Conservation (phyloP, 2,113 vertebrate genomes). For the Gnathonemus echidnorhynchus region DNA sequence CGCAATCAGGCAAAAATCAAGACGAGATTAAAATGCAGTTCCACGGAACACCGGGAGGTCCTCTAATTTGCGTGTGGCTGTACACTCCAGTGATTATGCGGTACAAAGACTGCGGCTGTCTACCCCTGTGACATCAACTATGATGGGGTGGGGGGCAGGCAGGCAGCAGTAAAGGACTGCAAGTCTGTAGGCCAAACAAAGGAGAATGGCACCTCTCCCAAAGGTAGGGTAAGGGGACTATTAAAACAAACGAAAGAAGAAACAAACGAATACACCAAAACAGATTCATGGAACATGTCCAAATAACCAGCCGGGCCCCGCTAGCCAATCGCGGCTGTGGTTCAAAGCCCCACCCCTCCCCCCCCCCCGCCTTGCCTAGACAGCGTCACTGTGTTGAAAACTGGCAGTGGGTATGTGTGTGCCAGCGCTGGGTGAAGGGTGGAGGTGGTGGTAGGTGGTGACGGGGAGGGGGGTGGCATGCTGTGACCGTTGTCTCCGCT, state of each 20-base stretch:
- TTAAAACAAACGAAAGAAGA: not conserved
- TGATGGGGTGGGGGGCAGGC: not conserved
- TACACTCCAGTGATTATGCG: not conserved
- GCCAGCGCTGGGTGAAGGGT: conserved; percentile 25
- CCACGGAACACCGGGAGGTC: not conserved
- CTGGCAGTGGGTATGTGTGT: conserved; percentile 27
- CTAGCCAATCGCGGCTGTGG: not conserved
- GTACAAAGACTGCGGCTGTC: conserved; percentile 5
- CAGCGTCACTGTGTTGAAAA: conserved; percentile 67
- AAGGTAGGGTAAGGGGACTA: not conserved
- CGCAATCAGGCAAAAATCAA: conserved; percentile 1
- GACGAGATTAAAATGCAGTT: conserved; percentile 2
- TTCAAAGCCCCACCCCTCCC: not conserved
- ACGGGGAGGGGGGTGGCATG: conserved; percentile 37
- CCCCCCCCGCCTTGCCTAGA: conserved; percentile 21
- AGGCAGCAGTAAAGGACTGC: not conserved
- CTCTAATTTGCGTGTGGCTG: not conserved
- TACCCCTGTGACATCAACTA: conserved; percentile 5
- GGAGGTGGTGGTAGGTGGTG: conserved; percentile 39
- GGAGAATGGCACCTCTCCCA: not conserved
- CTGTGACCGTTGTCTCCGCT: conserved; percentile 60
- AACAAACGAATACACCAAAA: not conserved
- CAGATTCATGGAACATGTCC: not conserved
- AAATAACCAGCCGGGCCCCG: not conserved
- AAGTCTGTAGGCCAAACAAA: not conserved